Evolutionary conservation across 2,113 vertebrate genomes (phyloP).

Genomic region (Otus sunia): DNA sequence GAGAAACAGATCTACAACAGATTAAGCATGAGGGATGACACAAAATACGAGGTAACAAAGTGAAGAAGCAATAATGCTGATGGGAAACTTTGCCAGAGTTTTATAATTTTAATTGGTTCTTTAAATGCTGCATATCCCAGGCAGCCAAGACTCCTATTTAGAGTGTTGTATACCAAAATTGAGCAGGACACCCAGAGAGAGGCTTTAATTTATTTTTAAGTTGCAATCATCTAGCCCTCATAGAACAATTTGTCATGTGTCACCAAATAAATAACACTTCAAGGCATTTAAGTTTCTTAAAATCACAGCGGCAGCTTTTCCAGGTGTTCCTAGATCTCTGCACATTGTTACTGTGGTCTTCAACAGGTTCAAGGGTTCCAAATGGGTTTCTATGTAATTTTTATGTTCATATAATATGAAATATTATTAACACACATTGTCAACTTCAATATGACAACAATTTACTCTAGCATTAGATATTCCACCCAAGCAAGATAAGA

Average conservation of each 20-base stretch:
- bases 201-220: slow-evolving; percentile 42
- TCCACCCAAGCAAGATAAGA: not conserved
- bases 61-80: not conserved
- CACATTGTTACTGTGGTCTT: not conserved
- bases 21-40: not conserved
- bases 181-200: not conserved
- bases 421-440: not conserved
- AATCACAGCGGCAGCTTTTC: not conserved
- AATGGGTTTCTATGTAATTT: not conserved
- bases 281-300: not conserved
- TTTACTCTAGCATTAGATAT: not conserved
- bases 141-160: slow-evolving; percentile 25
- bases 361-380: not conserved
- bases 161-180: not conserved
- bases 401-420: not conserved
- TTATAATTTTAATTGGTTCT: slow-evolving; percentile 34
- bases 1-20: not conserved
- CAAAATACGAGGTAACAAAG: slow-evolving; percentile 9
- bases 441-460: not conserved
- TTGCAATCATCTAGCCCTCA: slow-evolving; percentile 2
- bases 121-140: not conserved
- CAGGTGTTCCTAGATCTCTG: not conserved
- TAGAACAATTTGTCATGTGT: not conserved
- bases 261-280: not conserved
- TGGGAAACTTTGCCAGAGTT: slow-evolving; percentile 21